These are phyloP conservation scores for Pediacus dermestoides DNA, from an alignment of 2,888 invertebrate genomes.

Conservation along the genomic window DNA sequence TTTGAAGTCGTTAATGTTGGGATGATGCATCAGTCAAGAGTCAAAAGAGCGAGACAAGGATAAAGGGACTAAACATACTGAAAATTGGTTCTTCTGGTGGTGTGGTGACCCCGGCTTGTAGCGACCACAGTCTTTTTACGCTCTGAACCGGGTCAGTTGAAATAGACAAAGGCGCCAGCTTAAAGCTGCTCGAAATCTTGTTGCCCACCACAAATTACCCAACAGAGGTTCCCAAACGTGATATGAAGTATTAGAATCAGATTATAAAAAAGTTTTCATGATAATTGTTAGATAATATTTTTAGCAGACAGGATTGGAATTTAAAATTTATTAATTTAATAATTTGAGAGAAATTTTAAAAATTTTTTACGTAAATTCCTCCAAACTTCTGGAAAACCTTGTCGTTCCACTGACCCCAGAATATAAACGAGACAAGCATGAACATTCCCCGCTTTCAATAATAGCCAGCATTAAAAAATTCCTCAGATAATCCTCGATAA, in stretches of 20 bases:
- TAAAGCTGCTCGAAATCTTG: constrained; percentile 14
- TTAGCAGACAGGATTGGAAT: too few species aligned
- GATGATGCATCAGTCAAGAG: neutral
- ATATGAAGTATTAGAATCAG: too few species aligned
- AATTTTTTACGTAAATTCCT: too few species aligned
- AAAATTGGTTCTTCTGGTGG: neutral
- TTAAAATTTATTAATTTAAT: too few species aligned
- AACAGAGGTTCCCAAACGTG: constrained; percentile 14
- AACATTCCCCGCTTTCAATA: too few species aligned
- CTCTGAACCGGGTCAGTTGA: constrained; percentile 15
- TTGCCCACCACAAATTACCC: constrained; percentile 18
- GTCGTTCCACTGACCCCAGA: too few species aligned
- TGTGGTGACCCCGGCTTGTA: constrained; percentile 12
- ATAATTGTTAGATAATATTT: too few species aligned
- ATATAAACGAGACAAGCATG: too few species aligned
- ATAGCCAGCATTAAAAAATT: constrained; percentile 48
- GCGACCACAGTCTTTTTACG: constrained; percentile 13
- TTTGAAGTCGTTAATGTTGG: neutral
- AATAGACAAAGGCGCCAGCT: constrained; percentile 20
- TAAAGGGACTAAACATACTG: neutral
- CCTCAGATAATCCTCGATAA: constrained; percentile 42
- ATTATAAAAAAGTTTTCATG: too few species aligned
- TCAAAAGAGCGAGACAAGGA: neutral
- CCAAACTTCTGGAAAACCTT: too few species aligned
- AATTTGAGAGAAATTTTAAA: too few species aligned